phyloP scores from a whole-genome alignment of 2,888 invertebrate genomes.

The Xestia c-nigrum region DNA sequence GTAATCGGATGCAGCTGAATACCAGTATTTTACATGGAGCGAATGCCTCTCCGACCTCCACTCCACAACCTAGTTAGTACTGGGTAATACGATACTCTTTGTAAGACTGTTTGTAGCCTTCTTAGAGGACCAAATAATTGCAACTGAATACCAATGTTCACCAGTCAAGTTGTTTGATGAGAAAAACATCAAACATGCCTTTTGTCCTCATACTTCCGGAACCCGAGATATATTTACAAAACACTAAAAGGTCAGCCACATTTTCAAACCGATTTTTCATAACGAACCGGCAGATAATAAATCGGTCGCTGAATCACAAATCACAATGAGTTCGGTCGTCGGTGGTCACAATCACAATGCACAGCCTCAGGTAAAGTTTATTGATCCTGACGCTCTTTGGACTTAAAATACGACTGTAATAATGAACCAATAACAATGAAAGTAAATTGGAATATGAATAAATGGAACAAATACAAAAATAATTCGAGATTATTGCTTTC shows the following conservation, averaged over 20 bases:
- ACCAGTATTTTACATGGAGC: neutral
- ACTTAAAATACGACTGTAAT: neutral
- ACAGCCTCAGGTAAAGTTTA: slow-evolving; percentile 30
- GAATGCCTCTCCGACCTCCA: no score
- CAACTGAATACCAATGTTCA: neutral
- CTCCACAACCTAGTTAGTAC: neutral
- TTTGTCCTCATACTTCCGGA: neutral
- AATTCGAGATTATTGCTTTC: neutral
- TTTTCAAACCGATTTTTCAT: neutral
- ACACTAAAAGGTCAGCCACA: neutral
- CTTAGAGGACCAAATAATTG: neutral
- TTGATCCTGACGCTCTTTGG: slow-evolving; percentile 46
- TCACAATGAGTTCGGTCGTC: slow-evolving; percentile 14
- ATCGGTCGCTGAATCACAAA: slow-evolving; percentile 30
- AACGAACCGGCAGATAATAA: slow-evolving; percentile 11
- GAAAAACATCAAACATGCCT: neutral
- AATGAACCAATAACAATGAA: slow-evolving; percentile 6
- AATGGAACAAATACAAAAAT: neutral
- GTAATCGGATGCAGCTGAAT: neutral
- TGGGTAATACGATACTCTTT: neutral
- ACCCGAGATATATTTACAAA: neutral
- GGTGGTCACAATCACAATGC: slow-evolving; percentile 39
- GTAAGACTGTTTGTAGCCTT: neutral
- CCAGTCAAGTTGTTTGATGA: neutral
- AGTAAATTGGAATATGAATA: neutral